A percentile compares a stretch with the other conserved stretches of the same genome.
These are phyloP conservation scores for Enteromius anoplus DNA, from an alignment of 2,797 vertebrate genomes.

Conservation along the genomic window DNA sequence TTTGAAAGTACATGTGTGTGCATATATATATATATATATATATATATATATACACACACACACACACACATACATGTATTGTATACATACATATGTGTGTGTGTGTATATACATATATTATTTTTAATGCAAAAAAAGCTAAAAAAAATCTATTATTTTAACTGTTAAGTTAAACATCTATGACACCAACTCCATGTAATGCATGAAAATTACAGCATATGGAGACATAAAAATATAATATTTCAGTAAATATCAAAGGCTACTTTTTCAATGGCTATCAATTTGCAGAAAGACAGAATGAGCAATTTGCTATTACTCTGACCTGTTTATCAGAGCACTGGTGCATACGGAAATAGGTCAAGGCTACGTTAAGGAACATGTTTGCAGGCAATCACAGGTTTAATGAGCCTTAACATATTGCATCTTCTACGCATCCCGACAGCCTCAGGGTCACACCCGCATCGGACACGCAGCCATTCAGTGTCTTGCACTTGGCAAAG, in stretches of 20 bases:
- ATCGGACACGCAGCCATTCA: neutral
- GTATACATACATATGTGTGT: no score
- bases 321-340: constrained; percentile 28
- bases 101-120: no score
- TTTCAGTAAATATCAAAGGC: neutral
- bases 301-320: constrained; percentile 8
- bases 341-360: constrained; percentile 34
- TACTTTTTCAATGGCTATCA: neutral
- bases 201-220: no score
- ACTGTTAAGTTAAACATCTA: no score
- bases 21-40: no score
- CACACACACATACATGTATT: no score
- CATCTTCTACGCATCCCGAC: neutral
- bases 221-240: neutral
- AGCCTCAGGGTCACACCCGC: constrained; percentile 15
- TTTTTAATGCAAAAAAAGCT: no score
- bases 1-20: no score
- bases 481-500: neutral
- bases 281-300: neutral
- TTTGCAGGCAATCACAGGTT: constrained; percentile 36
- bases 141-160: no score
- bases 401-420: constrained; percentile 39
- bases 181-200: no score
- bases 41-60: no score
- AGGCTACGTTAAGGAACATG: constrained; percentile 23